Conservation (phyloP, 1,140 invertebrate genomes). For the Lordiphosa collinella region DNA sequence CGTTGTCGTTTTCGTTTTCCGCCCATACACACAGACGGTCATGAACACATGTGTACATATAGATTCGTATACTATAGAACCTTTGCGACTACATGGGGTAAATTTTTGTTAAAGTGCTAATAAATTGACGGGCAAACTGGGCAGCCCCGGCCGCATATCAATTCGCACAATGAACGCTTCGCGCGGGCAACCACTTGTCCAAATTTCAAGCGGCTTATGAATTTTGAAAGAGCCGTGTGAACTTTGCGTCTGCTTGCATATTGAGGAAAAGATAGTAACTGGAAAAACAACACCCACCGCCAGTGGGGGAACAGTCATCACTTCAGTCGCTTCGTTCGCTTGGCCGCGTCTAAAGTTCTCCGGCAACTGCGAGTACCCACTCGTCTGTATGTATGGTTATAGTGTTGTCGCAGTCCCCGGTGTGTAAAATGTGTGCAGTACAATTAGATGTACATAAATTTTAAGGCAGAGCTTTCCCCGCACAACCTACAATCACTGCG, state of each 20-base stretch:
- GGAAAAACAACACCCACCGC: conserved; percentile 13
- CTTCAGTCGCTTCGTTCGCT: conserved; percentile 17
- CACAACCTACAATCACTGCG: conserved; percentile 8
- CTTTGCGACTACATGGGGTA: conserved; percentile 50
- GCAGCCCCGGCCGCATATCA: conserved; percentile 43
- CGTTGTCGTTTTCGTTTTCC: conserved; percentile 4
- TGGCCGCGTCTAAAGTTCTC: conserved; percentile 41
- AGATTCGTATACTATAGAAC: conserved; percentile 37
- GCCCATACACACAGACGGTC: not conserved
- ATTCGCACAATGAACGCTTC: conserved; percentile 45
- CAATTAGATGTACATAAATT: conserved; percentile 53
- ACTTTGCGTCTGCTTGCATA: conserved; percentile 20
- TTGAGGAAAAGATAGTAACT: conserved; percentile 10
- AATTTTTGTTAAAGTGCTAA: conserved; percentile 70
- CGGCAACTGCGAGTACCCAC: conserved; percentile 17
- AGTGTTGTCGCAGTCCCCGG: conserved; percentile 17
- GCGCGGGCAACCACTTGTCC: conserved; percentile 23
- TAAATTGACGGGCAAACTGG: conserved; percentile 52
- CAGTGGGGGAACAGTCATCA: conserved; percentile 29
- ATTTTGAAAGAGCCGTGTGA: conserved; percentile 30
- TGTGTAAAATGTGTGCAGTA: not conserved
- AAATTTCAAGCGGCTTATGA: conserved; percentile 23
- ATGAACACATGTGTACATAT: conserved; percentile 12
- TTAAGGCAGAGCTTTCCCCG: conserved; percentile 13
- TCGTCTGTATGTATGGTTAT: conserved; percentile 12